These are phyloP conservation scores for Pluvialis apricaria DNA, from an alignment of 2,113 vertebrate species.

Conservation along the genomic window DNA sequence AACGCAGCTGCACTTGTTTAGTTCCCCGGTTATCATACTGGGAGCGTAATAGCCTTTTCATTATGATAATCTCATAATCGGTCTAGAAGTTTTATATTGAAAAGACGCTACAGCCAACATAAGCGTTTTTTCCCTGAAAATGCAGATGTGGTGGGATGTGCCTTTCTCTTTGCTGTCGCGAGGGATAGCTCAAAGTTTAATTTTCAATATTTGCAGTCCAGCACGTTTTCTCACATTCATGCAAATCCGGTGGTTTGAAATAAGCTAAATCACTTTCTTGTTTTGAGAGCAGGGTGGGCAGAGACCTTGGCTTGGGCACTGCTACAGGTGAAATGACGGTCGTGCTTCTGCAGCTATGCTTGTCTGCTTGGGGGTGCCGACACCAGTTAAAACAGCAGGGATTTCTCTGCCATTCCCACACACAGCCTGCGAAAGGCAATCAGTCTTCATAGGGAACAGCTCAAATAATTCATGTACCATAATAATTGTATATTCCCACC, in stretches of 20 bases:
- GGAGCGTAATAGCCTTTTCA: neutral
- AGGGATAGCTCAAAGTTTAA: neutral
- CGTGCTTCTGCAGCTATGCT: neutral
- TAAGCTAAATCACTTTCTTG: neutral
- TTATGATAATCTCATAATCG: neutral
- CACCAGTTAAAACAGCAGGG: neutral
- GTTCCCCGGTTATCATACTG: neutral
- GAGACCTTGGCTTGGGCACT: neutral
- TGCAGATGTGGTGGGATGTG: neutral
- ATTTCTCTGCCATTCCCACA: constrained; percentile 24
- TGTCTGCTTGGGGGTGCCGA: neutral
- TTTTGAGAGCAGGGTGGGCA: neutral
- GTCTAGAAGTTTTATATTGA: neutral
- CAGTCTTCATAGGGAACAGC: neutral
- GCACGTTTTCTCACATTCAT: neutral
- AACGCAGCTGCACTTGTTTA: neutral
- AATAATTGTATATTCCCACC: constrained; percentile 17
- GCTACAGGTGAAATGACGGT: neutral
- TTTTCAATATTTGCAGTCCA: neutral
- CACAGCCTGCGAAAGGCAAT: neutral
- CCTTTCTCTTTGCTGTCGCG: neutral
- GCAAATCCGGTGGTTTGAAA: neutral
- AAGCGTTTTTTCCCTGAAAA: neutral
- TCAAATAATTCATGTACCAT: constrained; percentile 38
- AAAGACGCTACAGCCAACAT: neutral